Evolutionary conservation across 2,888 invertebrate species (phyloP), one percentile per base, ranked within the genome.

Genomic region (Stramonita haemastoma): DNA sequence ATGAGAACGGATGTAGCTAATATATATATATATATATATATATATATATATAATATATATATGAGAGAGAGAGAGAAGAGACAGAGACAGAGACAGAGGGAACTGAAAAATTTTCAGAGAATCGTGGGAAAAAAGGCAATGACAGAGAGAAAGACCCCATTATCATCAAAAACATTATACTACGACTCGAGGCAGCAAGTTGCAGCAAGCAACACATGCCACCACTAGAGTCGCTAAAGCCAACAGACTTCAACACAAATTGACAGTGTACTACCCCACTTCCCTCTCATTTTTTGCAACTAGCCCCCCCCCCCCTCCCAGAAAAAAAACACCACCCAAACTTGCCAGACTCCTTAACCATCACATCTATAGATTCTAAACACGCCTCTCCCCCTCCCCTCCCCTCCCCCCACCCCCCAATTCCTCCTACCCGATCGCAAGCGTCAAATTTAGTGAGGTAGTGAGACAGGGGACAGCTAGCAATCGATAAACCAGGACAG

Each of bases 401-500:
- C 13, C 32, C 77, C 19, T 15, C 29, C 32, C 32, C 19, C 32
- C 32, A 2, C 29, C 77, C 32, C 77, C 77, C 13, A 32, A 32
- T 46, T 2, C 77, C 15, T 17, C 77, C 17, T 26, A 34, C 29
- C 46, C 2, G 8, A 46, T 46, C 46, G 46, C 46, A 46, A 46
- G 46, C 66, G 85, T 85, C 84, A 26, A 32, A 77, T 13, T 73
- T 79, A 32, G 32, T 79, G 77, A 79, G 15, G 77, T 32, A 1
- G 77, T 79, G 77, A 79, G 77, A 79, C 77, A 79, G 0, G 34
- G 32, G 77, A 34, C 32, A 79, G 77, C 29, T 32, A 79, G 77
- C 13, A 79, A 86, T 86, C 86, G 86, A 86, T 86, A 66, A 32
- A 34, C 57, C 13, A 32, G 66, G 60, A 6, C 60, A 86, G 15